phyloP scores from a whole-genome alignment of 2,797 vertebrate species.

The Chiloscyllium punctatum region DNA sequence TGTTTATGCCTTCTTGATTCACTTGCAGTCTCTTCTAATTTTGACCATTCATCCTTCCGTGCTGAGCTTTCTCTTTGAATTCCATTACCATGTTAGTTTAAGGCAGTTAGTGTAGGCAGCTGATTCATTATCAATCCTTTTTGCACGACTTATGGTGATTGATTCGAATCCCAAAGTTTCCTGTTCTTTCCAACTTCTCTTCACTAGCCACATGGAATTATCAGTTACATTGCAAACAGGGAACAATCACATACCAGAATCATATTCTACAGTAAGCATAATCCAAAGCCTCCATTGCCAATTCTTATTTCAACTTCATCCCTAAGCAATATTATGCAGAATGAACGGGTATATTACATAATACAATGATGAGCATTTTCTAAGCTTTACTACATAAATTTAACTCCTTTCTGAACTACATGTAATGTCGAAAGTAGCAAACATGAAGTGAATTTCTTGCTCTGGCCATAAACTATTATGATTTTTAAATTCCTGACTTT shows the following conservation, averaged over 20 bases:
- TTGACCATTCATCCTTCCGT: no score
- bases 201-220: neutral
- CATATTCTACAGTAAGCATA: neutral
- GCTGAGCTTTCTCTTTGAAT: no score
- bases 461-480: neutral
- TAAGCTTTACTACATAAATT: neutral
- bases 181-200: neutral
- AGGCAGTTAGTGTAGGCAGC: no score
- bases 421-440: neutral
- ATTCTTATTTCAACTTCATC: neutral
- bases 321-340: neutral
- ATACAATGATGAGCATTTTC: neutral
- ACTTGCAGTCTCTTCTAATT: no score
- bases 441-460: neutral
- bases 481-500: neutral
- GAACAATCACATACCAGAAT: neutral
- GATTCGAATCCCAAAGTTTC: neutral
- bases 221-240: neutral
- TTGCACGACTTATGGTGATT: neutral
- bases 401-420: no score
- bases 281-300: neutral
- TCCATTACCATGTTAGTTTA: no score
- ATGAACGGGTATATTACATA: no score
- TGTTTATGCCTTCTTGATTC: no score
- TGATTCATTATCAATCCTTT: neutral